Evolutionary conservation across 2,113 vertebrate species (phyloP).

Genomic region (Nematolebias whitei): DNA sequence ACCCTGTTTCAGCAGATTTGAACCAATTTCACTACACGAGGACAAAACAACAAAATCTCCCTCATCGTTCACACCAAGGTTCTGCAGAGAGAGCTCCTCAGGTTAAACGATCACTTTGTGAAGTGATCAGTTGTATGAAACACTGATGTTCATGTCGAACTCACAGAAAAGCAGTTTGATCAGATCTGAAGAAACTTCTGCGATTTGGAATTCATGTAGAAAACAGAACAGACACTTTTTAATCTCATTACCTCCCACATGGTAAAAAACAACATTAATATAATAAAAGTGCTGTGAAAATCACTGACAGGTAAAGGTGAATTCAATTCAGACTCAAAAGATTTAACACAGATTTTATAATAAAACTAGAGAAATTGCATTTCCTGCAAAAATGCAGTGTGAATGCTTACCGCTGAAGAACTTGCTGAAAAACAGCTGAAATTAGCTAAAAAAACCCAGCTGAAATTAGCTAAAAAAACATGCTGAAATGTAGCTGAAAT

Average conservation of each 20-base stretch:
- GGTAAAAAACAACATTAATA: background rate
- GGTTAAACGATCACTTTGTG: slow-evolving; percentile 2
- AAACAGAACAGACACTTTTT: background rate
- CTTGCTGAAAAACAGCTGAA: too few species aligned
- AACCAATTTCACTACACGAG: slow-evolving; percentile 5
- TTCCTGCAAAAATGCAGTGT: too few species aligned
- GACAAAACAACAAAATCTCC: slow-evolving; percentile 8
- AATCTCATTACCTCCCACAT: background rate
- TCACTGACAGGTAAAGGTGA: background rate
- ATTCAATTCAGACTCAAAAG: too few species aligned
- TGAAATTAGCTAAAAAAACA: too few species aligned
- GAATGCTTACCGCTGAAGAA: too few species aligned
- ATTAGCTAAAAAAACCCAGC: too few species aligned
- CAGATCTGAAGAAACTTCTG: background rate
- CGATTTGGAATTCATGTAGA: slow-evolving; percentile 13
- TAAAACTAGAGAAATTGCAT: too few species aligned
- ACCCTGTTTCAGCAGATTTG: slow-evolving; percentile 15
- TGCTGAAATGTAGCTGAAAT: too few species aligned
- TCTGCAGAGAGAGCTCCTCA: background rate
- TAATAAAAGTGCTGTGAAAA: background rate
- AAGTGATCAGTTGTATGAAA: slow-evolving; percentile 15
- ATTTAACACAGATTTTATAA: too few species aligned
- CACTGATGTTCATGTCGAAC: background rate
- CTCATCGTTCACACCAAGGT: background rate
- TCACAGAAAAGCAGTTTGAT: background rate